Conservation (phyloP, 2,797 vertebrate species). For the Otolemur crassicaudatus region DNA sequence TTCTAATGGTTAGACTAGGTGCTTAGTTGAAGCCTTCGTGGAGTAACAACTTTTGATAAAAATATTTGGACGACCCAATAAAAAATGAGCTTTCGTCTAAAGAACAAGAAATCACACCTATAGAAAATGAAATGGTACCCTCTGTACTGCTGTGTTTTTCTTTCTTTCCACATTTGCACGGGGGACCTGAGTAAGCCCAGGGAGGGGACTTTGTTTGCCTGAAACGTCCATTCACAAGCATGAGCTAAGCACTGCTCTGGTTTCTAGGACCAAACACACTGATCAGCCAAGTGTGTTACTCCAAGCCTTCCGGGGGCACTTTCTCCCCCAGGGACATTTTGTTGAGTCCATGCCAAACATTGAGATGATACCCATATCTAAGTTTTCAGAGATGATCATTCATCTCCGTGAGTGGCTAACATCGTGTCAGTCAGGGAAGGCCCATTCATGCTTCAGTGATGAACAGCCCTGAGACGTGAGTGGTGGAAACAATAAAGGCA, state of each 20-base stretch:
- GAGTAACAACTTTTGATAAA: not conserved
- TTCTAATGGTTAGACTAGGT: no score
- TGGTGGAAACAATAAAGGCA: not conserved
- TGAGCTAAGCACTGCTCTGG: not conserved
- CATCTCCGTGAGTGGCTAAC: no score
- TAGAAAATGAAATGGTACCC: fast-evolving
- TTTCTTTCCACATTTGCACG: not conserved
- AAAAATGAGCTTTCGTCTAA: not conserved
- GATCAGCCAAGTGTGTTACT: not conserved
- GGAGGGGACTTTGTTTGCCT: not conserved
- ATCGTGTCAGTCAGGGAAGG: not conserved
- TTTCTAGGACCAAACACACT: not conserved
- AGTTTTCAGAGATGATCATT: not conserved
- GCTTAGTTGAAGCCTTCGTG: not conserved
- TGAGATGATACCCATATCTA: not conserved
- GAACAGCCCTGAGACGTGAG: not conserved
- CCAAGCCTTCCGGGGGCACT: no score
- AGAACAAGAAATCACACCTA: not conserved
- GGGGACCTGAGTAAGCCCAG: fast-evolving
- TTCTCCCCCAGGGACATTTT: not conserved
- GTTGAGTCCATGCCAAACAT: no score
- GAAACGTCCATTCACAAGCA: not conserved
- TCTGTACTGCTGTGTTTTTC: not conserved
- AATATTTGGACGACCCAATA: not conserved
- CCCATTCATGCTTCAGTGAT: fast-evolving